A percentile compares a stretch with the other conserved stretches of the same genome.
These are phyloP conservation scores for Sclerodermus sp. DNA, from an alignment of 2,888 invertebrate species.

Conservation along the genomic window DNA sequence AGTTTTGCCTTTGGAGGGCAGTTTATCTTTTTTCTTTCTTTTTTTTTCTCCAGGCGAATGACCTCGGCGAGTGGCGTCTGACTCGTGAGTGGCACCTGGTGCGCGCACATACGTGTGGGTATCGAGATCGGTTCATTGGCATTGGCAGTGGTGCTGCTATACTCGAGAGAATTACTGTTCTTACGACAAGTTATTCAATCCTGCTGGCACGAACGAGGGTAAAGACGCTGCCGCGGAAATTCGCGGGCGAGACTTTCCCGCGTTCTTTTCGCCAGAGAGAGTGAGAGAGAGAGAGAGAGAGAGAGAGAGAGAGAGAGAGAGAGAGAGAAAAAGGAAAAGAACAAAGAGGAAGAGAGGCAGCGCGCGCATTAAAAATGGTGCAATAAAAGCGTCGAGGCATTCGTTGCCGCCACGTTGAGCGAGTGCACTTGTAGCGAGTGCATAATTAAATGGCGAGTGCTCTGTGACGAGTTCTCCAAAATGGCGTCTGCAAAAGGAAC, in stretches of 20 bases:
- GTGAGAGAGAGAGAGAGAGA: no score
- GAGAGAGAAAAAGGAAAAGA: neutral
- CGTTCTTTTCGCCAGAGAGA: no score
- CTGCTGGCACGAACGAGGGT: constrained; percentile 12
- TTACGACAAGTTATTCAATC: constrained; percentile 13
- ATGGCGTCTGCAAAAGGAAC: constrained; percentile 31
- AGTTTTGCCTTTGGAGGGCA: no score
- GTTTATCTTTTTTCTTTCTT: no score
- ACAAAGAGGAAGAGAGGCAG: neutral
- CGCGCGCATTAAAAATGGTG: neutral
- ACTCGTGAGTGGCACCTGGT: constrained; percentile 1
- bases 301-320: neutral
- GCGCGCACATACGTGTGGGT: constrained; percentile 1
- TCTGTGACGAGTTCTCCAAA: constrained; percentile 1
- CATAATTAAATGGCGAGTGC: no score
- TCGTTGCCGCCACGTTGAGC: no score
- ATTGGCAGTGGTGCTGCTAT: constrained; percentile 13
- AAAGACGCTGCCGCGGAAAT: no score
- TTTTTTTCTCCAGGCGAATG: neutral
- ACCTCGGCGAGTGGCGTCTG: neutral
- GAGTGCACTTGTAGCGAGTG: no score
- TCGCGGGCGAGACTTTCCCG: no score
- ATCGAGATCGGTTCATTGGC: constrained; percentile 19
- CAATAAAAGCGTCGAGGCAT: no score
- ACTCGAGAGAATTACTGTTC: constrained; percentile 7